A percentile compares a stretch with the other conserved stretches of the same genome.
phyloP scores from a whole-genome alignment of 2,113 vertebrate genomes.

The Fregetta grallaria region DNA sequence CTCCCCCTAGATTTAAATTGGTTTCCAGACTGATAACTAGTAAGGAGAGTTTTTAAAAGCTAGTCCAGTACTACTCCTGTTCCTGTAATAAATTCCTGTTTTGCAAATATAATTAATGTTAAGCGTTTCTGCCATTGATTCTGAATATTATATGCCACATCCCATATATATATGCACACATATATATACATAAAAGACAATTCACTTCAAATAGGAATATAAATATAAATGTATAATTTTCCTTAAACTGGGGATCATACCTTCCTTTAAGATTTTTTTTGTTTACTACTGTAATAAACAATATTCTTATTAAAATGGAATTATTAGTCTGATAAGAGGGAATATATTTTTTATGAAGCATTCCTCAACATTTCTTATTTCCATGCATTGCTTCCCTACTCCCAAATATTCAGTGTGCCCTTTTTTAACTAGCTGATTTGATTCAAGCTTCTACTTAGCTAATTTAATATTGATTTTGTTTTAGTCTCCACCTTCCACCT shows the following conservation, averaged over 20 bases:
- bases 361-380: not conserved
- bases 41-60: not conserved
- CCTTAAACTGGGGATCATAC: not conserved
- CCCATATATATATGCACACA: not conserved
- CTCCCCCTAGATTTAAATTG: not conserved
- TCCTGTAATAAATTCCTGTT: not conserved
- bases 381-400: not conserved
- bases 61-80: not conserved
- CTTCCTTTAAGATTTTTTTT: not conserved
- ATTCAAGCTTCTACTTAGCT: constrained; percentile 14
- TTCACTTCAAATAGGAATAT: not conserved
- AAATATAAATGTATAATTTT: not conserved
- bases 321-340: not conserved
- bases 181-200: not conserved
- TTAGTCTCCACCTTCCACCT: constrained; percentile 38
- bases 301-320: not conserved
- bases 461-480: constrained; percentile 57
- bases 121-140: not conserved
- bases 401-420: not conserved
- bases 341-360: not conserved
- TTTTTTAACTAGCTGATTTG: not conserved
- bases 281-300: not conserved
- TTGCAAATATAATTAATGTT: not conserved
- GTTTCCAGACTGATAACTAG: not conserved
- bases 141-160: not conserved